Conservation (phyloP, 2,797 vertebrate genomes). For the Hozukius guyotensis region DNA sequence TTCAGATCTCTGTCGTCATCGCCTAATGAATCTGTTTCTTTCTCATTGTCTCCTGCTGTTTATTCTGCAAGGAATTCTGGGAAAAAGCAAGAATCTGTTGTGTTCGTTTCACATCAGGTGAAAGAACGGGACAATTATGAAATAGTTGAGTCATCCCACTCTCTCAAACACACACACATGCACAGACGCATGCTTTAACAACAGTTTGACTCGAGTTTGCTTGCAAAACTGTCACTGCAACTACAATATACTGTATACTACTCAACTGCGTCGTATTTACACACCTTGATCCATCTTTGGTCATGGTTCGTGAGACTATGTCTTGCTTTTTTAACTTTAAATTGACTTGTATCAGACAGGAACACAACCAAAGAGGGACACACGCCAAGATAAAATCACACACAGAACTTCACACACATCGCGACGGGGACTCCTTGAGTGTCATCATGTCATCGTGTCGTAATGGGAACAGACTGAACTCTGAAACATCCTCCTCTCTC, state of each 20-base stretch:
- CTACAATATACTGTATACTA: not conserved
- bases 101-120: not conserved
- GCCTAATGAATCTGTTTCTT: not conserved
- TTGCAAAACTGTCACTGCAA: not conserved
- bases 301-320: not conserved
- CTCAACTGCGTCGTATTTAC: not conserved
- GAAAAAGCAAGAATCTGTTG: not conserved
- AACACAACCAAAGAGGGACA: not conserved
- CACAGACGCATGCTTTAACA: not conserved
- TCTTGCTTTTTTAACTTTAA: not conserved
- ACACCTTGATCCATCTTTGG: not conserved
- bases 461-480: slow-evolving; percentile 3
- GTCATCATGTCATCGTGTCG: not conserved
- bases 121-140: not conserved
- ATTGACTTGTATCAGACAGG: not conserved
- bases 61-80: not conserved
- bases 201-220: not conserved
- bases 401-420: not conserved
- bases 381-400: not conserved
- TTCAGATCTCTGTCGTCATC: not conserved
- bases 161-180: not conserved
- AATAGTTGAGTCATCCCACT: not conserved
- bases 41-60: not conserved
- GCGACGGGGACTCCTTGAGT: not conserved
- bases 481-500: not conserved